Evolutionary conservation across 2,888 invertebrate genomes (phyloP).

Genomic region (Diabrotica balteata): DNA sequence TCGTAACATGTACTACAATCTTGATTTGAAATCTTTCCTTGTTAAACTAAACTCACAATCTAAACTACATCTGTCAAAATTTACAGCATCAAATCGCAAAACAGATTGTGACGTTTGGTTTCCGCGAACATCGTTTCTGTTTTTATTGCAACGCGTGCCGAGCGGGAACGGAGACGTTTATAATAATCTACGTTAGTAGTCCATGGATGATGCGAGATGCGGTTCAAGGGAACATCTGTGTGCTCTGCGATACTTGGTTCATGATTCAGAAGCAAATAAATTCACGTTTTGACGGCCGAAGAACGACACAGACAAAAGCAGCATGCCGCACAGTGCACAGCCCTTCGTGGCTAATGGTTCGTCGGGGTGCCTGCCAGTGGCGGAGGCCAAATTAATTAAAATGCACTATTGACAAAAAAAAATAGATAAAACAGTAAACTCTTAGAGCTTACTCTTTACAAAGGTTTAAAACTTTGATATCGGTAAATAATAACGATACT

Average conservation of each 20-base stretch:
- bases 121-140: neutral
- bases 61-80: too few species aligned
- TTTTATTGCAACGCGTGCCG: neutral
- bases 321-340: constrained; percentile 12
- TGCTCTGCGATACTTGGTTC: constrained; percentile 7
- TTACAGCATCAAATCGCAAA: too few species aligned
- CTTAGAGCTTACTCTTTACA: too few species aligned
- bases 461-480: too few species aligned
- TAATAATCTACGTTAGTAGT: neutral
- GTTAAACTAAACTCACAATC: too few species aligned
- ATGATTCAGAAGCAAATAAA: constrained; percentile 13
- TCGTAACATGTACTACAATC: neutral
- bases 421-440: too few species aligned
- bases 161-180: neutral
- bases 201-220: constrained; percentile 12
- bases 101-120: neutral
- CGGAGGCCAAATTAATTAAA: neutral
- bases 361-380: neutral
- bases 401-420: too few species aligned
- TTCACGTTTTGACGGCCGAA: constrained; percentile 16
- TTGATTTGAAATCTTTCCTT: neutral
- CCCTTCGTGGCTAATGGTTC: constrained; percentile 4
- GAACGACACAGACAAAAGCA: constrained; percentile 13
- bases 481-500: too few species aligned
- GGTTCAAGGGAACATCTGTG: constrained; percentile 19